Base-by-base conservation (phyloP, 2,113 vertebrate genomes). In the Hirundichthys speculiger region DNA sequence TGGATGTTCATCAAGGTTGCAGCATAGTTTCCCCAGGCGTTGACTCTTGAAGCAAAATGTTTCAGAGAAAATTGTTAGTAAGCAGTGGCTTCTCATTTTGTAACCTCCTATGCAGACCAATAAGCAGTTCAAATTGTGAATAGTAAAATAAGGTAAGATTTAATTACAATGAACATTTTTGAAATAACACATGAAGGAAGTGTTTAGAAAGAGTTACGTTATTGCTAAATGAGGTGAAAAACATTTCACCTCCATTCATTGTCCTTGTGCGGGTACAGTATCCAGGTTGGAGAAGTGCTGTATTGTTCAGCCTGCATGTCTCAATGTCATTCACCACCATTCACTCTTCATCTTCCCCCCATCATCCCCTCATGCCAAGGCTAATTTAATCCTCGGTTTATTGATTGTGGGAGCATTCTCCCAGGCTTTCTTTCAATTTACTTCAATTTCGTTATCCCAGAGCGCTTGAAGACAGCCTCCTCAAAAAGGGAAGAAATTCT, bases 401-500 rank as follows among this genome's bases (percentile, higher is more conserved):
- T 91, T 92, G 89, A 87, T 89, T 90, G 83, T 84, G 88, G 86
- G 85, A 90, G 88, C 89, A 86, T 90, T 89, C 84, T 87, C 79
- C 77, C 77, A 88, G 88, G 89, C 89, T 87, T 91, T 90, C 90
- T 92, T 87, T 90, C 88, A 91, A 92, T 92, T 91, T 90, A 86
- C 82, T 89, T 86, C 87, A 87, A 88, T 88, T 89, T 86, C 88
- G 85, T 86, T 86, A 87, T 90, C 88, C 84, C 87, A 88, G 53
- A 73, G 68, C 70, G 57, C 88, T 88, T 79, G 76, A 78, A 90
- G 80, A 85, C 66, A 68, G 74, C 82, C 78, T 86, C 66, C 73
- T 86, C 80, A 84, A 89, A 90, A 90, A 87, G 84, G 83, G 77
- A 78, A 87, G 83, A 88, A 89, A 87, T 89, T 82, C 73, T 67